Percentiles rank a stretch among this genome's conserved stretches.
Evolutionary conservation across 2,113 vertebrate genomes (phyloP).

Genomic region (Phalacrocorax pelagicus): DNA sequence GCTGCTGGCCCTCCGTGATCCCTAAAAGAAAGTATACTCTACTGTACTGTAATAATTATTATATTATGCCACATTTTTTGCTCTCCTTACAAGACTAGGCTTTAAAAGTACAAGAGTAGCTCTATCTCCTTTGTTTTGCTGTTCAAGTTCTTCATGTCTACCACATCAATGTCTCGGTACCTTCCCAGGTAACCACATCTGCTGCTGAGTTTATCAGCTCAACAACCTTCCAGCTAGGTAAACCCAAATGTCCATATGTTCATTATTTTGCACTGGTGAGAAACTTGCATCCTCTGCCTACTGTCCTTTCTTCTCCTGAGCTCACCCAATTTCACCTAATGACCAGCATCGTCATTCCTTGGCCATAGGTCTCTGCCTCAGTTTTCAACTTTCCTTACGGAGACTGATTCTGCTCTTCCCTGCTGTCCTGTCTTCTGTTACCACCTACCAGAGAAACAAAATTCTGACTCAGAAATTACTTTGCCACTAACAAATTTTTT

Average conservation of each 20-base stretch:
- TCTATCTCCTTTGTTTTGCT: not conserved
- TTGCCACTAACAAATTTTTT: not conserved
- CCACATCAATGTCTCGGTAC: rapidly evolving
- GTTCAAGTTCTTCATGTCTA: not conserved
- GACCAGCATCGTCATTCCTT: not conserved
- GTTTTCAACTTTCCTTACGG: not conserved
- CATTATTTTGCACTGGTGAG: not conserved
- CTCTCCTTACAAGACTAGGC: not conserved
- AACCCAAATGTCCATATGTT: not conserved
- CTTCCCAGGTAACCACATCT: not conserved
- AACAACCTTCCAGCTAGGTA: not conserved
- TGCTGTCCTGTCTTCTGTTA: not conserved
- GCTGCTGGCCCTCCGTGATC: not conserved
- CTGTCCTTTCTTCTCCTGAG: not conserved
- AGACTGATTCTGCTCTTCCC: not conserved
- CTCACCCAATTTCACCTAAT: not conserved
- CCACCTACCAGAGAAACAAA: not conserved
- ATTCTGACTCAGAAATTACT: not conserved
- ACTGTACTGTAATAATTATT: not conserved
- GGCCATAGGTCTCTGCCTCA: not conserved
- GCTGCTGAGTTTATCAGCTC: not conserved
- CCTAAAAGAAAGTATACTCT: not conserved
- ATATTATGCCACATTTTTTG: not conserved
- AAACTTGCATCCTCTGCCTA: not conserved
- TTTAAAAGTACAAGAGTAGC: not conserved